phyloP scores from a whole-genome alignment of 2,888 invertebrate genomes.

The Drosophila flavopinicola region DNA sequence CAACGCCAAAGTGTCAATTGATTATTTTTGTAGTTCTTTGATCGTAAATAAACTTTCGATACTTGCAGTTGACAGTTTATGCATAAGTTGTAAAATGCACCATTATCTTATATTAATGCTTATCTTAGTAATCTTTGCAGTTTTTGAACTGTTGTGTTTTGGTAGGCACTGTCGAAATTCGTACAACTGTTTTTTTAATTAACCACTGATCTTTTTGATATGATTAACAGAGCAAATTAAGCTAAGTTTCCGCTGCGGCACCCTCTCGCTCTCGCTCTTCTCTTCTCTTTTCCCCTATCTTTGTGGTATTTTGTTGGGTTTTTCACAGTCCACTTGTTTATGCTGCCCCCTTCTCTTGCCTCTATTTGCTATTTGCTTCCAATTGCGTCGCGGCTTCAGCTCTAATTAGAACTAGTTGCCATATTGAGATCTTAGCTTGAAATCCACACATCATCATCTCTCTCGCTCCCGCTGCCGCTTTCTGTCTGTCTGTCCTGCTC shows the following conservation, averaged over 20 bases:
- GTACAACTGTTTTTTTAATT: slow-evolving; percentile 10
- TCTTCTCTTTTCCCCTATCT: too few species aligned
- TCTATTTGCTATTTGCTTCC: background rate
- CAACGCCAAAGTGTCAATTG: slow-evolving; percentile 69
- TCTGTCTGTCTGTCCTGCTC: background rate
- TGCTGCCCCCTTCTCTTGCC: background rate
- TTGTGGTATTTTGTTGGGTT: slow-evolving; percentile 7
- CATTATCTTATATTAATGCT: too few species aligned
- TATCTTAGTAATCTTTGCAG: too few species aligned
- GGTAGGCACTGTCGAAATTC: background rate
- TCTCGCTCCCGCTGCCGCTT: too few species aligned
- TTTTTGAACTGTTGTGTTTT: background rate
- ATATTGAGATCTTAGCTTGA: slow-evolving; percentile 41
- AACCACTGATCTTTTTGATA: background rate
- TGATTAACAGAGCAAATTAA: slow-evolving; percentile 23
- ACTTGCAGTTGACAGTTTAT: slow-evolving; percentile 11
- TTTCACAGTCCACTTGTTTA: slow-evolving; percentile 10
- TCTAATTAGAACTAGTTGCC: slow-evolving; percentile 50
- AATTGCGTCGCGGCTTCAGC: slow-evolving; percentile 33
- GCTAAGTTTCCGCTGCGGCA: slow-evolving; percentile 14
- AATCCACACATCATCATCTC: slow-evolving; percentile 18
- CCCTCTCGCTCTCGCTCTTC: background rate
- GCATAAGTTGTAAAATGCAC: slow-evolving; percentile 1
- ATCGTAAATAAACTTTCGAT: slow-evolving; percentile 14
- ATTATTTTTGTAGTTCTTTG: slow-evolving; percentile 18